Percentiles rank a stretch among this genome's conserved stretches.
phyloP scores from a whole-genome alignment of 2,888 invertebrate genomes.

The Drosophila nr. fundita region DNA sequence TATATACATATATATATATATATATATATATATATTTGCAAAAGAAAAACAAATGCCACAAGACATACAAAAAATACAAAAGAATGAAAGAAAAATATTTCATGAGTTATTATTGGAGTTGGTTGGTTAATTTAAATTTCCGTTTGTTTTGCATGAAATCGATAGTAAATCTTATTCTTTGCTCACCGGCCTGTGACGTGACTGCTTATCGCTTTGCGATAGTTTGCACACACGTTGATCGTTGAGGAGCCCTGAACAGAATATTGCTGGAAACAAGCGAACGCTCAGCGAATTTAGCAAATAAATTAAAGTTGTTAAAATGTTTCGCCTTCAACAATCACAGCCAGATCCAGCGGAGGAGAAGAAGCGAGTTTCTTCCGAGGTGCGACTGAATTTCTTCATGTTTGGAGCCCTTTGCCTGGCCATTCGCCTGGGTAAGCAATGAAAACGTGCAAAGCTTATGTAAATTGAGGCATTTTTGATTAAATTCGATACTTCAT shows the following conservation, averaged over 20 bases:
- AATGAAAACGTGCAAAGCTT: constrained; percentile 40
- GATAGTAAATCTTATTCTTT: not conserved
- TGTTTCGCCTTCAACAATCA: constrained; percentile 84
- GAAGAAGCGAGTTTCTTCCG: constrained; percentile 80
- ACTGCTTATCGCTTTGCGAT: constrained; percentile 2
- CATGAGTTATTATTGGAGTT: not conserved
- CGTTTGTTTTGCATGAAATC: not conserved
- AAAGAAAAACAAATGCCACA: constrained; percentile 49
- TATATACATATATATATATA: constrained; percentile 35
- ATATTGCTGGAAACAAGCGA: not conserved
- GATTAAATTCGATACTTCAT: constrained; percentile 9
- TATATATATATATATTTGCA: constrained; percentile 74
- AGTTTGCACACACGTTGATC: not conserved
- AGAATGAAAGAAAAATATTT: constrained; percentile 36
- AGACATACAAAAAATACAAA: constrained; percentile 57
- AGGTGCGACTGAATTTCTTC: constrained; percentile 82
- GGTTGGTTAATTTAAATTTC: not conserved
- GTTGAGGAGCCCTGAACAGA: constrained; percentile 3
- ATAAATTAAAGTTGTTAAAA: constrained; percentile 49
- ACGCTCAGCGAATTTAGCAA: constrained; percentile 8
- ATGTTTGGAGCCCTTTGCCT: constrained; percentile 79
- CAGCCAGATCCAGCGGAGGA: constrained; percentile 84
- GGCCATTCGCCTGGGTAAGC: constrained; percentile 82
- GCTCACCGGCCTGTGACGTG: not conserved
- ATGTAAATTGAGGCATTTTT: constrained; percentile 48